Conservation (phyloP, 2,888 invertebrate species). For the Dorcus hopei region DNA sequence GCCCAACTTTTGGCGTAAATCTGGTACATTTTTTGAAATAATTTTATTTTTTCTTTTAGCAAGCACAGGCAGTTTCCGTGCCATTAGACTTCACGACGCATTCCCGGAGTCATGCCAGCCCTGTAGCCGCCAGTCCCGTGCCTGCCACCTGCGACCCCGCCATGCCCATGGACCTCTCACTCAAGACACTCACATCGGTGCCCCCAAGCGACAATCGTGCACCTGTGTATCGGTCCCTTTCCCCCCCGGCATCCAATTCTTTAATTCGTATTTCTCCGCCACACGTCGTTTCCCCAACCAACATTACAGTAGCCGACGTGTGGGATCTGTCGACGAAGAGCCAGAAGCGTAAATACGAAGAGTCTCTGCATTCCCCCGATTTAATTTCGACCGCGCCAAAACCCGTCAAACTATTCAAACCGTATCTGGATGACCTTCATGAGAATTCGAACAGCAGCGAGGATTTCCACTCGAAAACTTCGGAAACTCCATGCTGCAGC, state of each 20-base stretch:
- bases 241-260: conserved; percentile 24
- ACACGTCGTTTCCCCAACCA: conserved; percentile 6
- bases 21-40: too few relatives aligned
- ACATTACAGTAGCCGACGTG: conserved; percentile 31
- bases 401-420: conserved; percentile 74
- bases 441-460: conserved; percentile 44
- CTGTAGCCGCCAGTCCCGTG: conserved; percentile 31
- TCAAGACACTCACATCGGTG: conserved; percentile 39
- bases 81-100: conserved; percentile 44
- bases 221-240: conserved; percentile 31
- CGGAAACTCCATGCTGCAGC: conserved; percentile 5
- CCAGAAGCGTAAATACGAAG: conserved; percentile 30
- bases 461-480: conserved; percentile 11
- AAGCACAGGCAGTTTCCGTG: conserved; percentile 31
- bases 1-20: too few relatives aligned
- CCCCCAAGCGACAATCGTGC: conserved; percentile 24
- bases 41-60: conserved; percentile 12
- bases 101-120: conserved; percentile 37
- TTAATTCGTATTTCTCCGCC: conserved; percentile 10
- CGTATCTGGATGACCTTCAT: conserved; percentile 67
- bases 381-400: conserved; percentile 30
- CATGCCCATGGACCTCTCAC: conserved; percentile 48
- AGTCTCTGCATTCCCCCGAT: conserved; percentile 12
- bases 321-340: conserved; percentile 47
- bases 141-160: conserved; percentile 37